Percentiles rank a stretch among this genome's conserved stretches.
phyloP scores from a whole-genome alignment of 2,888 invertebrate species.

The Andrena trimmerana region DNA sequence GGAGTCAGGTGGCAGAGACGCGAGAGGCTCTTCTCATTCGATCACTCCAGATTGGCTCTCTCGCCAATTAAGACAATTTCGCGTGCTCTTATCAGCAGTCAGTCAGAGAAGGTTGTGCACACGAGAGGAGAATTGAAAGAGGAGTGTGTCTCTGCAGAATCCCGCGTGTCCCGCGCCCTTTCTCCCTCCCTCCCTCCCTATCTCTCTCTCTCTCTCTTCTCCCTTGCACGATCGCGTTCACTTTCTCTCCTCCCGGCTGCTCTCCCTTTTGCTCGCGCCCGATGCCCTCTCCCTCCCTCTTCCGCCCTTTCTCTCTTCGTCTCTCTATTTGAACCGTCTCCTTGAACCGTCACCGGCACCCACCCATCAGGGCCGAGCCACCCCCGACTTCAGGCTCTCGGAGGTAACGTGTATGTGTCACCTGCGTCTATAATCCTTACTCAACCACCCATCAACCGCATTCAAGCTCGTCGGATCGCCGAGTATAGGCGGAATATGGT shows the following conservation, averaged over 20 bases:
- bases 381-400: conserved; percentile 69
- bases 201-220: neutral
- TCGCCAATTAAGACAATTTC: conserved; percentile 81
- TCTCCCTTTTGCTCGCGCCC: conserved; percentile 39
- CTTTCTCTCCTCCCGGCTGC: conserved; percentile 43
- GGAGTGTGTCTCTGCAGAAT: conserved; percentile 68
- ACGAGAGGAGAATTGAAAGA: conserved; percentile 73
- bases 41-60: conserved; percentile 75
- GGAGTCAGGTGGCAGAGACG: conserved; percentile 59
- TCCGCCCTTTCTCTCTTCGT: conserved; percentile 30
- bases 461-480: conserved; percentile 80
- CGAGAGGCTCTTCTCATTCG: conserved; percentile 70
- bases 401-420: conserved; percentile 75
- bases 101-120: conserved; percentile 69
- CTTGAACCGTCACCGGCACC: conserved; percentile 66
- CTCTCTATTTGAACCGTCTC: conserved; percentile 64
- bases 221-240: neutral
- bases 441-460: conserved; percentile 83
- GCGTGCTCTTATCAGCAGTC: conserved; percentile 78
- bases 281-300: conserved; percentile 12
- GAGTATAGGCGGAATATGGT: conserved; percentile 78
- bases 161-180: conserved; percentile 46
- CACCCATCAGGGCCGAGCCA: conserved; percentile 67
- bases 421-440: conserved; percentile 83
- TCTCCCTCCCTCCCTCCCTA: conserved; percentile 36